Conservation (phyloP, 1,140 invertebrate genomes). For the Diorhabda elongata region DNA sequence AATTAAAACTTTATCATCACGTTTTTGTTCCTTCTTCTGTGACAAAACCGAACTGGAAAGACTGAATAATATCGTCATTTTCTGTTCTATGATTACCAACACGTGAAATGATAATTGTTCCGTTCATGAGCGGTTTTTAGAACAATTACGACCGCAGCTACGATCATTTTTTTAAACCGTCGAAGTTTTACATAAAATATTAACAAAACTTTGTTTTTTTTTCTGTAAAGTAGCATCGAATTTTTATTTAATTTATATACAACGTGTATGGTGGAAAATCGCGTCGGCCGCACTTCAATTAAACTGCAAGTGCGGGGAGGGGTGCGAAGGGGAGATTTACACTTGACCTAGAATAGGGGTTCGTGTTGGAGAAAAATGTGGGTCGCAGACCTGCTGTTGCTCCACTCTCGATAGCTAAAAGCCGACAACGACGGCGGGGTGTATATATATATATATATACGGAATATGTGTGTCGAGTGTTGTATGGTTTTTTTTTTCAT, state of each 20-base stretch:
- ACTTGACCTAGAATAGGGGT: constrained; percentile 14
- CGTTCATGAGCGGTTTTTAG: not conserved
- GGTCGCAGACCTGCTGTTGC: constrained; percentile 16
- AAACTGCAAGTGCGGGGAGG: not conserved
- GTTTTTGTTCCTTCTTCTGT: constrained; percentile 14
- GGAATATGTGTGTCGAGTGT: constrained; percentile 8
- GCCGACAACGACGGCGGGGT: constrained; percentile 3
- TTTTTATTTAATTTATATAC: too few relatives aligned
- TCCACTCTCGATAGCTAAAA: constrained; percentile 4
- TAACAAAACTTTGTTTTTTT: too few relatives aligned
- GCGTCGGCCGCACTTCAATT: constrained; percentile 1
- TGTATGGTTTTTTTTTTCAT: not conserved
- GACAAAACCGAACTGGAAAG: constrained; percentile 9
- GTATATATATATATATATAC: not conserved
- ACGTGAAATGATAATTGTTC: not conserved
- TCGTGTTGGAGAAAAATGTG: constrained; percentile 15
- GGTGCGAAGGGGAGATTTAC: constrained; percentile 7
- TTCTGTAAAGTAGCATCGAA: too few relatives aligned
- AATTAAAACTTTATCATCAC: constrained; percentile 19
- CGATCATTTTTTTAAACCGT: too few relatives aligned
- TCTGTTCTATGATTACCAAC: constrained; percentile 2
- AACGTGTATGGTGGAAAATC: too few relatives aligned
- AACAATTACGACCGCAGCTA: too few relatives aligned
- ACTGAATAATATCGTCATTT: not conserved
- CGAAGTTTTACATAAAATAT: too few relatives aligned